Base-by-base conservation (phyloP, 2,888 invertebrate species). In the Drosophila picticornis region DNA sequence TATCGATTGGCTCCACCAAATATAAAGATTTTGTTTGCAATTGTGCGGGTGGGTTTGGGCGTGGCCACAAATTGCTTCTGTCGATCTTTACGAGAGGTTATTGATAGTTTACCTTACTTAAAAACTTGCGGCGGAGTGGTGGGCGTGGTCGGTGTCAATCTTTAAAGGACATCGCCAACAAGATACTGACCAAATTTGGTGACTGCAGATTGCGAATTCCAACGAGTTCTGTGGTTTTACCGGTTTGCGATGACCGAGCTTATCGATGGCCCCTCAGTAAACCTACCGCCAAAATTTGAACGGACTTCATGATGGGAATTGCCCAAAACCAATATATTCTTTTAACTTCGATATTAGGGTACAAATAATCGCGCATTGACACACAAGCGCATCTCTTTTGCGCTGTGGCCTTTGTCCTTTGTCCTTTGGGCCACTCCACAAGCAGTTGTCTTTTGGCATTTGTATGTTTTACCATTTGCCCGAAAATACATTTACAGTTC, bases 401-500 rank as follows among this genome's bases (percentile, higher is more conserved):
- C 46, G 25, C 9, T 9, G 9, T 46, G 46, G 16, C 25, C 25
- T 46, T 46, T 46, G 46, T 25, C 2, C 25, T 46, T 16, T 46
- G 46, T 25, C 25, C 22, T 46, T 19, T 50, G 7, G 7, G 36
- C 51, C n/a, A 25, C 52, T 63, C 43, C 43, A 64, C 59, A 64
- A 58, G 58, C 77, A 58, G 48, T 64, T 80, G 53, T 70, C 75
- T 69, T 74, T 74, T 63, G 56, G 50, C 53, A 53, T 66, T 73
- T 58, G 40, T 48, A 27, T 50, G 53, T 80, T 76, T 75, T 60
- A 60, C 63, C 59, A 75, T 75, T 75, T 59, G 61, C 48, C 31
- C 31, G 55, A 60, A 71, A 67, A 67, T 71, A 55, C 50, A 80
- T 80, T 80, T 72, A n/a, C 77, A 56, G 34, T 71, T 57, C 38